Conservation (phyloP, 2,113 vertebrate species). For the Pterocles burchelli region DNA sequence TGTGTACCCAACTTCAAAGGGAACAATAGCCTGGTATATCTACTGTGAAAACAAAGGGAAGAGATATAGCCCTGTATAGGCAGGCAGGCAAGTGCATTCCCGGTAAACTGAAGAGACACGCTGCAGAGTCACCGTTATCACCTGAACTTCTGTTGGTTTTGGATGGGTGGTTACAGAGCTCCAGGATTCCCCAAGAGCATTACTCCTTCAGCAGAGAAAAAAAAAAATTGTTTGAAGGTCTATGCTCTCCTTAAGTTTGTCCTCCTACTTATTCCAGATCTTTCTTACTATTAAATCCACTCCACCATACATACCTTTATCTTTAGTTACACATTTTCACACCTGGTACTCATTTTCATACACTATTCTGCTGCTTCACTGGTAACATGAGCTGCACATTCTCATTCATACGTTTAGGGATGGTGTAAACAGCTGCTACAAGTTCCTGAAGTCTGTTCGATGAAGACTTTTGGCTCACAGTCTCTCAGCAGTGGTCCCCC, state of each 20-base stretch:
- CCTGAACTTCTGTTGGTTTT: not conserved
- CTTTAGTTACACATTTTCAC: not conserved
- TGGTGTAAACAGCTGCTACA: not conserved
- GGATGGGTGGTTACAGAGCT: not conserved
- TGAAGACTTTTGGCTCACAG: not conserved
- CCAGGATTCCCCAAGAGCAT: not conserved
- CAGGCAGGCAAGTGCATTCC: not conserved
- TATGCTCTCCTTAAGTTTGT: not conserved
- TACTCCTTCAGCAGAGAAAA: not conserved
- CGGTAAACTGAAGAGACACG: not conserved
- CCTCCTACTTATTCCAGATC: not conserved
- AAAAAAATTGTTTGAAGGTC: not conserved
- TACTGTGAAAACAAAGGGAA: not conserved
- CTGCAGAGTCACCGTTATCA: accelerated
- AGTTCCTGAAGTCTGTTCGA: not conserved
- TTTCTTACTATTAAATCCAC: not conserved
- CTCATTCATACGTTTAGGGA: not conserved
- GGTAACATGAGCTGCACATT: not conserved
- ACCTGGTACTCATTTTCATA: not conserved
- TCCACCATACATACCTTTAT: not conserved
- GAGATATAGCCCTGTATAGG: not conserved
- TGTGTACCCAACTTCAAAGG: not conserved
- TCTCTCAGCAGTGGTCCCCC: not conserved
- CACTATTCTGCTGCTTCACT: not conserved
- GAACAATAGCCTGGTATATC: not conserved